These are phyloP conservation scores for Deroplatys truncata DNA, from an alignment of 2,888 invertebrate species.

Conservation along the genomic window DNA sequence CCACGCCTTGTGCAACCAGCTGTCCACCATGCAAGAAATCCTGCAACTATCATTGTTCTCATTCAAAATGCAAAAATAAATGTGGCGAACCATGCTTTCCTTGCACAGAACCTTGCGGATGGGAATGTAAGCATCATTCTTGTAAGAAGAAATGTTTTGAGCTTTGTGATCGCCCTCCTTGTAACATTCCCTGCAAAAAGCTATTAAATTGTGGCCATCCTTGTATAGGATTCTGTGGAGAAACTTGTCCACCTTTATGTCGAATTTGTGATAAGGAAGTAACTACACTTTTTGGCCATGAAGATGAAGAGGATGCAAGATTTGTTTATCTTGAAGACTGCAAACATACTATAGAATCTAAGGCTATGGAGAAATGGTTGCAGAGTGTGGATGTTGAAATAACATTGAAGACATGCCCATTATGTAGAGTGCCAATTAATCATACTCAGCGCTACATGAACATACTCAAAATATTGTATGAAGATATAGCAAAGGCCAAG, in stretches of 20 bases:
- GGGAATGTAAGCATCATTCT: constrained; percentile 48
- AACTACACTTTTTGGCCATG: constrained; percentile 47
- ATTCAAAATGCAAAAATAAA: constrained; percentile 48
- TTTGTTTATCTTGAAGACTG: constrained; percentile 54
- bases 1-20: constrained; percentile 51
- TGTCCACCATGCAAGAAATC: constrained; percentile 54
- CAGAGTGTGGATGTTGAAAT: constrained; percentile 34
- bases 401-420: constrained; percentile 48
- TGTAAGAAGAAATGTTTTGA: constrained; percentile 51
- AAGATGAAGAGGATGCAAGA: constrained; percentile 54
- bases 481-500: constrained; percentile 42
- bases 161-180: constrained; percentile 47
- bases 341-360: constrained; percentile 48
- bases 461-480: constrained; percentile 44
- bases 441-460: constrained; percentile 56
- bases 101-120: constrained; percentile 45
- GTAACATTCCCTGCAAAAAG: constrained; percentile 44
- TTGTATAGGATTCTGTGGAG: constrained; percentile 69
- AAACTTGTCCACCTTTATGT: constrained; percentile 61
- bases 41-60: constrained; percentile 50
- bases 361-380: constrained; percentile 45
- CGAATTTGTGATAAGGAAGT: constrained; percentile 49
- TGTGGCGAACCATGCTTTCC: constrained; percentile 46
- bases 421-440: constrained; percentile 55
- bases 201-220: constrained; percentile 52